Base-by-base conservation (phyloP, 2,888 invertebrate species). In the Hypsopygia costalis region DNA sequence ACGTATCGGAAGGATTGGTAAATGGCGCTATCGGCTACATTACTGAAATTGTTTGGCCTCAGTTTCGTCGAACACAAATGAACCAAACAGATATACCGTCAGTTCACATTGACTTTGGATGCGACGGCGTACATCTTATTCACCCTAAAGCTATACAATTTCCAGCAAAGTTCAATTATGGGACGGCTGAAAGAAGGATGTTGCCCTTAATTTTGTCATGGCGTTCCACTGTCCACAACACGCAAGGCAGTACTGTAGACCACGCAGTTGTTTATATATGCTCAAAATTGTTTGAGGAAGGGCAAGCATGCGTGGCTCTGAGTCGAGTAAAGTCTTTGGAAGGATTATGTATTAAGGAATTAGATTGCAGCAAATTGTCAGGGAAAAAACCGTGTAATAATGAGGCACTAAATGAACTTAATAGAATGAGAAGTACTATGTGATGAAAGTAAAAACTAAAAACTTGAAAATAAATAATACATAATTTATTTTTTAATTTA, bases 231-330 rank as follows among this genome's bases (percentile, higher is more conserved):
- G 6, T 25, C 6, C 22, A 37, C 12, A 37, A 49, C 44, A 44
- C 54, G 35, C 50, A 55, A 34, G 53, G 50, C 22, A 44, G 38
- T 36, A 55, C 52, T 9, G 51, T 51, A 5, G 47, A 54, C 37
- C 40, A 47, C 30, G 49, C 40, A 29, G 52, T 58, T n/a, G 35
- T 58, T 11, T 53, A 58, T 33, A 34, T 58, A 12, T 54, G 53
- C 27, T 25, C 48, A n/a, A 27, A 36, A 46, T 25, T 55, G 25
- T 56, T 62, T 47, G 51, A 43, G 11, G 40, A 43, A 30, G 58
- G 56, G 28, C 59, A 62, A 52, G 57, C 59, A 16, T 63, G 58
- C 43, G 57, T 63, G n/a, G 58, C 62, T 30, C 43, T 58, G 21
- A 58, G 58, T 49, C 39, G 58, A 22, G 34, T 34, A 1, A 34